These are phyloP conservation scores for Nephrotoma appendiculata DNA, from an alignment of 2,888 invertebrate genomes.

Conservation along the genomic window DNA sequence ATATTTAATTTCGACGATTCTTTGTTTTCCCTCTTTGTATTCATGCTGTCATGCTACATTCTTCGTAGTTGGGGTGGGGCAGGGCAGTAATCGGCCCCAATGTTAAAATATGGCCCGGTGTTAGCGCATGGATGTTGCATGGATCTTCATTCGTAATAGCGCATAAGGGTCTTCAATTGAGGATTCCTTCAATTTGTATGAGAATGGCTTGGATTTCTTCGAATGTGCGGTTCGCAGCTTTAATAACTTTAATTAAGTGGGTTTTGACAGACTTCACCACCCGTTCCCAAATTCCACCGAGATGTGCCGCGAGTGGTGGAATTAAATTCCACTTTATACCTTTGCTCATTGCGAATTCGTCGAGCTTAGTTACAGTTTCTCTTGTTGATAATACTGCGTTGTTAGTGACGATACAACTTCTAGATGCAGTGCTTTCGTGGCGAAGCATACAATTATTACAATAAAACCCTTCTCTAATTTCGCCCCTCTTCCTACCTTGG, in stretches of 20 bases:
- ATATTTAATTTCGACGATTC: too few species aligned
- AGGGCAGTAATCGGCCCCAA: not conserved
- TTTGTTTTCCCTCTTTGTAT: too few species aligned
- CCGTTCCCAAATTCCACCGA: not conserved
- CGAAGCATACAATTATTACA: not conserved
- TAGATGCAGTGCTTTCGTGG: not conserved
- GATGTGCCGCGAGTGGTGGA: not conserved
- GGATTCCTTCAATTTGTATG: not conserved
- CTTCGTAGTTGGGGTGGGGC: not conserved
- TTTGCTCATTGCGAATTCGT: not conserved
- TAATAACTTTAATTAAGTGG: not conserved
- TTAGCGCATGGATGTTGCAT: not conserved
- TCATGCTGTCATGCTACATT: not conserved
- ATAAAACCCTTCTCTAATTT: not conserved
- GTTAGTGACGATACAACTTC: not conserved
- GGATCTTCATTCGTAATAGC: not conserved
- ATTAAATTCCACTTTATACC: not conserved
- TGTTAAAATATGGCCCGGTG: not conserved
- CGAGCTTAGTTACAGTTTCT: not conserved
- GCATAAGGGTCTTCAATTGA: not conserved
- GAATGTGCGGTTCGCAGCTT: not conserved
- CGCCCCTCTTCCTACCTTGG: not conserved
- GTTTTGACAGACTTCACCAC: not conserved
- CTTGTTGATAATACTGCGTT: not conserved
- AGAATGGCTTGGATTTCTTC: not conserved